Evolutionary conservation across 1,140 invertebrate species (phyloP).

Genomic region (Radopholus similis): DNA sequence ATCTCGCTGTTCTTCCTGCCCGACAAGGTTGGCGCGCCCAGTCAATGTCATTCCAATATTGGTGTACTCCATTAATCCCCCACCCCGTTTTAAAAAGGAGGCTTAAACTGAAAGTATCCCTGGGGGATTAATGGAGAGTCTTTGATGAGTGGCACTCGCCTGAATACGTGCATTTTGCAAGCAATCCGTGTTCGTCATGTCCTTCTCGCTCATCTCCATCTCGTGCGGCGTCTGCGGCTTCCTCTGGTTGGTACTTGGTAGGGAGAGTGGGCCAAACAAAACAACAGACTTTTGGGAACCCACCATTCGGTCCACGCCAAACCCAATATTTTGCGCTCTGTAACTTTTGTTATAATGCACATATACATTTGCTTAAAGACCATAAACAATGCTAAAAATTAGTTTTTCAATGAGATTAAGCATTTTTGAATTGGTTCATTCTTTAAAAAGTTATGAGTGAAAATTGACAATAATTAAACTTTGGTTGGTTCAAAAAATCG

Average conservation of each 20-base stretch:
- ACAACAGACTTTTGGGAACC: no score
- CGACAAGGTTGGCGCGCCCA: constrained; percentile 41
- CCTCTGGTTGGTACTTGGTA: constrained; percentile 29
- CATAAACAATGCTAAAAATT: no score
- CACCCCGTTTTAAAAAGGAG: not conserved
- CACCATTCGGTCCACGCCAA: no score
- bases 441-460: no score
- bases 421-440: no score
- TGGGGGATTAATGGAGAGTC: not conserved
- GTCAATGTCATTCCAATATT: constrained; percentile 5
- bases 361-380: no score
- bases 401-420: no score
- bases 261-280: no score
- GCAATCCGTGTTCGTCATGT: constrained; percentile 60
- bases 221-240: constrained; percentile 60
- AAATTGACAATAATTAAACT: no score
- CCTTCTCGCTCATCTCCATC: constrained; percentile 58
- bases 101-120: not conserved
- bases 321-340: no score
- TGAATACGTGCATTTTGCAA: constrained; percentile 6
- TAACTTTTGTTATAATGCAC: no score
- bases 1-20: constrained; percentile 59
- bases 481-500: no score
- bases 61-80: not conserved
- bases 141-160: not conserved